phyloP scores from a whole-genome alignment of 2,113 vertebrate species.

The Paramisgurnus dabryanus region DNA sequence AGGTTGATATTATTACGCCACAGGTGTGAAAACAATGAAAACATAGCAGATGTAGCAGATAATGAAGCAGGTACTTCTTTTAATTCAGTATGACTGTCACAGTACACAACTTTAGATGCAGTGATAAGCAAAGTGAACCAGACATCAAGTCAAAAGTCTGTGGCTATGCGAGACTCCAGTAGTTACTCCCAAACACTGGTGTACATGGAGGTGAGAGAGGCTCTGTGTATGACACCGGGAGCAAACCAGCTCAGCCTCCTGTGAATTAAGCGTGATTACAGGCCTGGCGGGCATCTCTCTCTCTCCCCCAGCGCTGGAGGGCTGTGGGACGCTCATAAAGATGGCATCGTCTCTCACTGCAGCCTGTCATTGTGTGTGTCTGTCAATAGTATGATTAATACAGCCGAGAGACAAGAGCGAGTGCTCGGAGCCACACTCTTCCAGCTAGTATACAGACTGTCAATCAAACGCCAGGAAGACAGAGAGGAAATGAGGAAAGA shows the following conservation, averaged over 20 bases:
- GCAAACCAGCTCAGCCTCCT: constrained; percentile 61
- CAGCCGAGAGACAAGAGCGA: constrained; percentile 37
- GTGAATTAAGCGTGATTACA: constrained; percentile 84
- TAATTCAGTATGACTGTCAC: no score
- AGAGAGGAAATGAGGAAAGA: constrained; percentile 38
- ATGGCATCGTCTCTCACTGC: constrained; percentile 49
- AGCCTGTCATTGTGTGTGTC: constrained; percentile 51
- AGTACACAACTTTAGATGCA: no score
- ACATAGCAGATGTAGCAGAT: no score
- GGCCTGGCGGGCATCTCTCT: constrained; percentile 67
- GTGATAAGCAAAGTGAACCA: neutral
- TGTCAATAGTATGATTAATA: constrained; percentile 55
- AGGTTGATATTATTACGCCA: no score
- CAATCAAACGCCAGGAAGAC: constrained; percentile 45
- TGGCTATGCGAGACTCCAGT: constrained; percentile 39
- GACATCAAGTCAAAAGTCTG: constrained; percentile 59
- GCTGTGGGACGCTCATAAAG: constrained; percentile 52
- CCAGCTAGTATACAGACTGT: constrained; percentile 37
- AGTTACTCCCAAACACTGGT: constrained; percentile 10
- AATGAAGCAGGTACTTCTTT: no score
- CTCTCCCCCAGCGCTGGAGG: constrained; percentile 32
- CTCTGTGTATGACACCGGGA: constrained; percentile 24
- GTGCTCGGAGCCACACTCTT: constrained; percentile 13
- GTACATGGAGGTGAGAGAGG: constrained; percentile 40
- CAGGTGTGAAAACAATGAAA: no score